These are phyloP conservation scores for Peromyscus leucopus DNA, from an alignment of 2,113 vertebrate species.

Conservation along the genomic window DNA sequence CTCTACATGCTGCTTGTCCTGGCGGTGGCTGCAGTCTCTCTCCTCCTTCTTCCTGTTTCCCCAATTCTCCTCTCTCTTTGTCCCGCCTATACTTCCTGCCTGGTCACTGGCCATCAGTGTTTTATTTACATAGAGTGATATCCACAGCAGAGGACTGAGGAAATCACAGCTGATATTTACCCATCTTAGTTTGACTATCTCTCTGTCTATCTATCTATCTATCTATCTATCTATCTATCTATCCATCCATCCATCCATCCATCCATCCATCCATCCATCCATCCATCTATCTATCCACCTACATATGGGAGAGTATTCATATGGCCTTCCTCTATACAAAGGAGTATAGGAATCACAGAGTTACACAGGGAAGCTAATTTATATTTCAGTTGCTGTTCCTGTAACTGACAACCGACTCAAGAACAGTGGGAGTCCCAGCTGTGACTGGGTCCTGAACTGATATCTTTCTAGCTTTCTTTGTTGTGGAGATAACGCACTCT, in stretches of 20 bases:
- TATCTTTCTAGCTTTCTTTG: background rate
- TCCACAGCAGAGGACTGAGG: background rate
- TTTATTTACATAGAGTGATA: too few relatives aligned
- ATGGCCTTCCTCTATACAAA: background rate
- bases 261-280: background rate
- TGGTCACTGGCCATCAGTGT: too few relatives aligned
- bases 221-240: background rate
- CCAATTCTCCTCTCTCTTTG: too few relatives aligned
- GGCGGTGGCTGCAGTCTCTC: too few relatives aligned
- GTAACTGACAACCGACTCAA: background rate
- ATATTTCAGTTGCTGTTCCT: background rate
- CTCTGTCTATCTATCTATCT: too few relatives aligned
- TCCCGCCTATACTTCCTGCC: too few relatives aligned
- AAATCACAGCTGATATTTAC: background rate
- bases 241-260: too few relatives aligned
- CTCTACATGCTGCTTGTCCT: too few relatives aligned
- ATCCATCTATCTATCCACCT: background rate
- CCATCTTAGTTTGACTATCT: background rate
- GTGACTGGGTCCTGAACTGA: background rate
- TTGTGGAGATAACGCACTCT: background rate
- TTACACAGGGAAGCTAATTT: background rate
- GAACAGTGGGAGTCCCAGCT: background rate
- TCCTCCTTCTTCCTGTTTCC: too few relatives aligned
- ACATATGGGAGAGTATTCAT: background rate
- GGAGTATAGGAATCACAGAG: background rate